Evolutionary conservation across 2,888 invertebrate species (phyloP).

Genomic region (Platycnemis pennipes): DNA sequence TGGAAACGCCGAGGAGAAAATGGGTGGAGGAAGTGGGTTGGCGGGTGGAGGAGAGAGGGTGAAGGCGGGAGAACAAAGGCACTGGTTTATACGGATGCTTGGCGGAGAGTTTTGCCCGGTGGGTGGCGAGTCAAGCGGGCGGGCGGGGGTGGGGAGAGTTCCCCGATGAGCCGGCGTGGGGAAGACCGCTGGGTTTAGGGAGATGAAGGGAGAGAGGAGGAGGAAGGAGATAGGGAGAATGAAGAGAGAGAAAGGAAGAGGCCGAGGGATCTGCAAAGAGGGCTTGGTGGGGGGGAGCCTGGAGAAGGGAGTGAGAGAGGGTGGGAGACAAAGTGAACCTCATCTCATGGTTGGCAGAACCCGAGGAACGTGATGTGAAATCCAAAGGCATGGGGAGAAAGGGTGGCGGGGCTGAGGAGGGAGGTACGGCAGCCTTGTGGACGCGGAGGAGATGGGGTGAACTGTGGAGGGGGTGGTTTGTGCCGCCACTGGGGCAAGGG

Average conservation of each 20-base stretch:
- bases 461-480: not conserved
- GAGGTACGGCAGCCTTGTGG: not conserved
- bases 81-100: slow-evolving; percentile 7
- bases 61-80: not conserved
- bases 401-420: not conserved
- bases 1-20: not conserved
- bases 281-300: too few relatives aligned
- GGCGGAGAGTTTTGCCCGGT: not conserved
- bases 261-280: not conserved
- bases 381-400: not conserved
- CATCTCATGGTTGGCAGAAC: slow-evolving; percentile 39
- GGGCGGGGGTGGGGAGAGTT: not conserved
- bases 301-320: not conserved
- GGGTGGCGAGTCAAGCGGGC: not conserved
- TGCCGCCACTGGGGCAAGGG: not conserved
- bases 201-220: not conserved
- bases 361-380: slow-evolving; percentile 32
- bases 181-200: not conserved
- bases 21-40: not conserved
- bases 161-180: too few relatives aligned
- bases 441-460: not conserved
- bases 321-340: slow-evolving; percentile 26
- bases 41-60: not conserved
- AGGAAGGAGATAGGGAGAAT: not conserved
- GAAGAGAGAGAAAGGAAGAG: not conserved